Base-by-base conservation (phyloP, 30 jellyfish, hydroid and myxozoan species). In the Chironex yamaguchii region DNA sequence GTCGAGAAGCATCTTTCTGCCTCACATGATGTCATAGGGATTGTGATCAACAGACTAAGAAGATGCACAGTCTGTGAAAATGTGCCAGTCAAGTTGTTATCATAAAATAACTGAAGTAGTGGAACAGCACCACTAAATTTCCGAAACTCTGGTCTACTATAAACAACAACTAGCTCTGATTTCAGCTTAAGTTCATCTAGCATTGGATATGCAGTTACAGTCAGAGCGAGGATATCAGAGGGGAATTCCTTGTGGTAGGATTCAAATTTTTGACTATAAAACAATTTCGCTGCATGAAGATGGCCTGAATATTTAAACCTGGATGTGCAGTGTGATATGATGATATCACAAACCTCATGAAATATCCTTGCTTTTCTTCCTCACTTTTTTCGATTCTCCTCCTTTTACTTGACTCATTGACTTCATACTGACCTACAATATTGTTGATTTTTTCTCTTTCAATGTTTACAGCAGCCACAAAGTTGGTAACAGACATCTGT, bases 341-440 rank as follows among this genome's bases (percentile, higher is more conserved):
- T 78, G 36, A 78, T 29, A 31, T 78, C 89, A 54, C 81, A 78
- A 20, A 78, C 89, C 62, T 78, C 81, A 78, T 62, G 35, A n/a
- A 58, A 66, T 21, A 76, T 53, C 35, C 67, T 62, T 52, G 89
- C 58, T 25, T 78, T n/a, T n/a, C n/a, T n/a, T n/a, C n/a, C n/a
- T 62, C 2, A 52, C 89, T 52, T 51, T 79, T 50, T 34, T 33
- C 25, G 77, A 75, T 28, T 27, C 32, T 27, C 62, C 88, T 27
- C 32, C 62, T 31, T 49, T 29, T 11, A 79, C 68, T n/a, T n/a
- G n/a, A n/a, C n/a, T n/a, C n/a, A n/a, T n/a, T n/a, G n/a, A n/a
- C n/a, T n/a, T n/a, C n/a, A n/a, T n/a, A n/a, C n/a, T n/a, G n/a
- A n/a, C n/a, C n/a, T n/a, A n/a, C n/a, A n/a, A n/a, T n/a, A n/a